Base-by-base conservation (phyloP, 2,113 vertebrate genomes). In the Trinectes maculatus region DNA sequence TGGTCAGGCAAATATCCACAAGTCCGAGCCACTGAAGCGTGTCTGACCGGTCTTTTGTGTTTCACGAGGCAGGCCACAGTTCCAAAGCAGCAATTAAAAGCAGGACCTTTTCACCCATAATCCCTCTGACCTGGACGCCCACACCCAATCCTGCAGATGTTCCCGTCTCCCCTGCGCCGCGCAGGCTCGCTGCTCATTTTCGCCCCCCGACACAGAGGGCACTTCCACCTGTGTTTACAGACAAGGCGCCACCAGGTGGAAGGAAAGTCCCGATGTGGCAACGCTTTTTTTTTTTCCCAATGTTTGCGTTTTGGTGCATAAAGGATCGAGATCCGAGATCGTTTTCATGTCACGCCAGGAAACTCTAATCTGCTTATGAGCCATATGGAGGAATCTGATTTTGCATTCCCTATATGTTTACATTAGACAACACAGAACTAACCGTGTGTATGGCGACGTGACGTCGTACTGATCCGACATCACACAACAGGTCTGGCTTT, bases 91-190 rank as follows among this genome's bases (percentile, higher is more conserved):
- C 91, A 94, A 93, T 94, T 92, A 93, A 94, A 89, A 92, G 89
- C 87, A 89, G 86, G 91, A 86, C 85, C 87, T 92, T 90, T 94
- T 91, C 89, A 91, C 91, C 89, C 66, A 61, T 93, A 94, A 94
- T 93, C 90, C 87, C 80, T 82, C 80, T 83, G 91, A 88, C 74
- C 82, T 86, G 85, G 81, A 84, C 73, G 83, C 75, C 69, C 70
- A 90, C 83, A 88, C 90, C 91, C 89, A 90, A 22, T 84, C 78
- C 90, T 90, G 90, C 90, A 94, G 91, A 92, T 94, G 92, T 88
- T 85, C 74, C 71, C 47, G 84, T 52, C 67, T 75, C n/a, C n/a
- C n/a, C n/a, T n/a, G n/a, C n/a, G n/a, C n/a, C n/a, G n/a, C n/a
- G n/a, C n/a, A n/a, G n/a, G n/a, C n/a, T n/a, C n/a, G n/a, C n/a